Percentiles rank a stretch among this genome's conserved stretches.
phyloP scores from a whole-genome alignment of 2,113 vertebrate genomes.

The Butastur rufipennis region DNA sequence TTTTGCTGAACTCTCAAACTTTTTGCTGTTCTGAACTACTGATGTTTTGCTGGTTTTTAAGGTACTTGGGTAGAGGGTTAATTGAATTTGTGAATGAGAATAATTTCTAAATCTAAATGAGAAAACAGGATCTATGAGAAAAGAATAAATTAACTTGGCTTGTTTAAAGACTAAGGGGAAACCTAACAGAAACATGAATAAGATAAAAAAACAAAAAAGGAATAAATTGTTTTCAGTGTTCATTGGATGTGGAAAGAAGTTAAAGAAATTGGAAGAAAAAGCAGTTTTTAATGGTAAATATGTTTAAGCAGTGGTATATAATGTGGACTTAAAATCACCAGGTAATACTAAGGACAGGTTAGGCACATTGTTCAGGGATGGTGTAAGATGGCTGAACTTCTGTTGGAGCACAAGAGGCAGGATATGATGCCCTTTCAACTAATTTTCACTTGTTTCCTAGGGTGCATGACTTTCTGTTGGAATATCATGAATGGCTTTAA shows the following conservation, averaged over 20 bases:
- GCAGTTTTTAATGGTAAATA: background rate
- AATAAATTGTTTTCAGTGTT: background rate
- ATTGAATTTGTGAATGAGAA: background rate
- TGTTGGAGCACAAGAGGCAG: background rate
- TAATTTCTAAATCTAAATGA: background rate
- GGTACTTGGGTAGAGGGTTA: background rate
- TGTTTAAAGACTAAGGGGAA: background rate
- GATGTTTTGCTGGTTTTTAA: background rate
- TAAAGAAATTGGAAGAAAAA: background rate
- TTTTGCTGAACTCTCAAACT: background rate
- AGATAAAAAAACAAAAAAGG: background rate
- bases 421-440: background rate
- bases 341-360: background rate
- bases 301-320: background rate
- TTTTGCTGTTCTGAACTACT: background rate
- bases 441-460: background rate
- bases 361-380: background rate
- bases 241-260: background rate
- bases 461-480: fast-evolving
- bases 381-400: background rate
- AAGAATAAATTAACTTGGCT: background rate
- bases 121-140: background rate
- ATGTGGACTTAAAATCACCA: background rate
- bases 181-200: background rate
- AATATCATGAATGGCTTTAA: background rate